Conservation (phyloP, 2,797 vertebrate species). For the Rousettus madagascariensis region DNA sequence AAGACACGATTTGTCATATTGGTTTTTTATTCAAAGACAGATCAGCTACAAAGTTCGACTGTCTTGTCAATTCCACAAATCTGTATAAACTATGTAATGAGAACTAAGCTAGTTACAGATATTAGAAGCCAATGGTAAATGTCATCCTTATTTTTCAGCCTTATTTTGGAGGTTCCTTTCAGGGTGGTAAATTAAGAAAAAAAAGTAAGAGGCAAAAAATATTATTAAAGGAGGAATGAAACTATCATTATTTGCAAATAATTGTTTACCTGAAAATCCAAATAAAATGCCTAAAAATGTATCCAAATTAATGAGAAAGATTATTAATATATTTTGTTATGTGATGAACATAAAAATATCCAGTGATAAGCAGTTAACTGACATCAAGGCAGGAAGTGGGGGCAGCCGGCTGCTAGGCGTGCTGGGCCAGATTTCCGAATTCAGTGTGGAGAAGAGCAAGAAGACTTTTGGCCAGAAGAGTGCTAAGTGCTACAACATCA, state of each 20-base stretch:
- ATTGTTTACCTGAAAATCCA: not conserved
- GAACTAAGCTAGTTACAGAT: not conserved
- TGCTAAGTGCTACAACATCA: conserved; percentile 85
- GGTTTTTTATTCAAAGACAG: not conserved
- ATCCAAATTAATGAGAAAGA: not conserved
- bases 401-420: fast-evolving
- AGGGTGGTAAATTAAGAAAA: not conserved
- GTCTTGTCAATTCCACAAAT: not conserved
- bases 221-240: not conserved
- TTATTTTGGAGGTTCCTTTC: not conserved
- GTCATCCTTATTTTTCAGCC: not conserved
- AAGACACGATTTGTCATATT: not conserved
- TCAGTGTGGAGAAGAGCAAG: conserved; percentile 87
- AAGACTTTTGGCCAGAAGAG: conserved; percentile 87
- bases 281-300: not conserved
- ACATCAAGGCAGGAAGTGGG: not conserved
- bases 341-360: not conserved
- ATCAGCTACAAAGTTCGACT: not conserved
- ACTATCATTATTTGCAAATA: not conserved
- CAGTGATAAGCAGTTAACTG: not conserved
- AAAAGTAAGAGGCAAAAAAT: not conserved
- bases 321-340: not conserved
- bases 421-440: not conserved
- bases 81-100: not conserved
- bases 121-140: not conserved